Base-by-base conservation (phyloP, 2,113 vertebrate species). In the Ophthalmolycus amberensis region DNA sequence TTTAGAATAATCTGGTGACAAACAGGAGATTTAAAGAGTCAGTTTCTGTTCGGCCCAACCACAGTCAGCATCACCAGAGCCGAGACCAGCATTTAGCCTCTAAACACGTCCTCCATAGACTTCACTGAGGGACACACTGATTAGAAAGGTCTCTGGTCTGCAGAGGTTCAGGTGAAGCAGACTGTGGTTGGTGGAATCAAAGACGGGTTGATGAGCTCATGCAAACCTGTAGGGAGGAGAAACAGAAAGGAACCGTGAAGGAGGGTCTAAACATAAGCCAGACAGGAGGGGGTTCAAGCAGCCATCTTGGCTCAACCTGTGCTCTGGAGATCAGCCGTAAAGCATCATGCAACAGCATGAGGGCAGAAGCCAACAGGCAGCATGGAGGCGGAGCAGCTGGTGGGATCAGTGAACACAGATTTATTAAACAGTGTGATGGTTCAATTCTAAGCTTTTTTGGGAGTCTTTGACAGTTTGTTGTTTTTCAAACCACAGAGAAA, bases 1-100 rank as follows among this genome's bases (percentile, higher is more conserved):
- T 91, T 96, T 96, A 0, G 97, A 96, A 44, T 99, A 99, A 94
- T 99, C 98, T 99, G 95, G 42, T 0, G 54, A 76, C 9, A 79
- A 56, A 58, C 22, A 12, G 34, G 27, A 76, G n/a, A 79, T 0
- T 9, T 9, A 46, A 38, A 9, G 6, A 46, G 10, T 90, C 54
- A 79, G 0, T 32, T 34, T 25, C 20, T 56, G 62, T 29, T 62
- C 40, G 0, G 9, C 29, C 29, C 29, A 60, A 64, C 75, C 66
- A 68, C 83, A 84, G n/a, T 40, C 62, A 4, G 68, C 63, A 0
- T 69, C 77, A 60, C 8, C 77, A 38, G 34, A 64, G 46, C 38
- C 38, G 72, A 18, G 9, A 48, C 8, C 1, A 34, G 32, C 32
- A 34, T 38, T 1, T 38, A 38, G 37, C 37, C 37, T 38, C 37